These are phyloP conservation scores for Cassiopea andromeda DNA, from an alignment of 30 jellyfish, hydroid and myxozoan genomes.

Conservation along the genomic window DNA sequence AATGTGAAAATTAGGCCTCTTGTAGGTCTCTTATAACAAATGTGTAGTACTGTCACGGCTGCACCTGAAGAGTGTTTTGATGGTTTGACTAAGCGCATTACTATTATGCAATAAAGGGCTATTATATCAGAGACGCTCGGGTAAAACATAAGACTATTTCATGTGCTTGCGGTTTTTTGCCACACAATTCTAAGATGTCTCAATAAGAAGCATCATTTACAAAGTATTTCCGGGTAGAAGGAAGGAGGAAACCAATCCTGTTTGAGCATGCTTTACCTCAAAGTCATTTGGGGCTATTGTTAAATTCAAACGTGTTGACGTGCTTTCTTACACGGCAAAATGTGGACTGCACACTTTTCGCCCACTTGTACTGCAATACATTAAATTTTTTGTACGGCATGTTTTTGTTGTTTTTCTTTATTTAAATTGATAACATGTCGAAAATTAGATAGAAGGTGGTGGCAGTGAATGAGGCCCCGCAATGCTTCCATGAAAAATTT, in stretches of 20 bases:
- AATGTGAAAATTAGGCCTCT: too few species aligned
- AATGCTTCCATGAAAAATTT: too few species aligned
- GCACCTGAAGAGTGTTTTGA: too few species aligned
- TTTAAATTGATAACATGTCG: too few species aligned
- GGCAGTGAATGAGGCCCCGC: too few species aligned
- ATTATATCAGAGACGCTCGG: background rate
- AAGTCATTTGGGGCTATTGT: background rate
- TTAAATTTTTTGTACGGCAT: too few species aligned
- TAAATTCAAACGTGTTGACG: background rate
- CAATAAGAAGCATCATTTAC: background rate
- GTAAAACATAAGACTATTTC: background rate
- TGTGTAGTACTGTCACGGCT: too few species aligned
- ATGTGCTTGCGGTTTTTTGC: background rate
- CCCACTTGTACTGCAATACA: too few species aligned
- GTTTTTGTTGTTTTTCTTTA: too few species aligned
- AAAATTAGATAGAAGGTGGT: too few species aligned
- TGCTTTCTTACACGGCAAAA: background rate
- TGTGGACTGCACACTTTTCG: too few species aligned
- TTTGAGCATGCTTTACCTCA: background rate
- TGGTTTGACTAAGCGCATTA: background rate
- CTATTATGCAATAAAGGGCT: background rate
- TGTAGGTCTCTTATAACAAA: too few species aligned
- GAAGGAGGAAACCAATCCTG: conserved; percentile 20
- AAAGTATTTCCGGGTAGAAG: conserved; percentile 10
- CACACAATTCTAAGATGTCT: background rate